Evolutionary conservation across 2,113 vertebrate species (phyloP), one percentile per base, ranked within the genome.

Genomic region (Zosterops pallidus): DNA sequence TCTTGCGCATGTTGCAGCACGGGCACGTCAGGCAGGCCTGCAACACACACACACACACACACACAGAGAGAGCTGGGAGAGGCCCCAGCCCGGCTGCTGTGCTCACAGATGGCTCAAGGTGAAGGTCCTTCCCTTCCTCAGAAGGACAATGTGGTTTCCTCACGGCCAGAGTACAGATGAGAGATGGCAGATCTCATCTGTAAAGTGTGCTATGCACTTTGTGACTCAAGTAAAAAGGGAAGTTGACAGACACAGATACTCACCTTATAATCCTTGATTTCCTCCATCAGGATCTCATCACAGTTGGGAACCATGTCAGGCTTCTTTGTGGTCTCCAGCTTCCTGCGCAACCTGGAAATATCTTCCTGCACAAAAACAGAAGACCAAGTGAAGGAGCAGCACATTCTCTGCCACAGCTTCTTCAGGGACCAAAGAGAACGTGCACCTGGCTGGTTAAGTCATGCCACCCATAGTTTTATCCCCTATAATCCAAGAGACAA

Each of bases 321-420:
- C 85, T 99, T 99, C 98, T 99, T 99, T 39, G 99, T 99, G 68
- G 99, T 99, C 93, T 99, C 99, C 33, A 99, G 97, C 96, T 99
- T 99, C 90, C 98, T 98, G 59, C 98, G 97, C 41, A 99, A 97
- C 91, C 99, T 98, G 26, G 99, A 99, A 92, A 99, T 99, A 97
- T 99, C 99, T 96, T 99, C 99, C 99, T 99, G 94, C 23, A 46
- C 63, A 71, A 78, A 75, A 65, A 68, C 0, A 91, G 50, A 17
- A 92, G 11, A 89, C 14, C 31, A 64, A 67, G 19, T 52, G 67
- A 80, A 50, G n/a, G 18, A 93, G 46, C 42, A 86, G 19, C 35
- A n/a, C 22, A 11, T 60, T 80, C 29, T 77, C 42, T 52, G 37
- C 42, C 52, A 78, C 33, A 79, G 44, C 14, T 88, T 77, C 20